phyloP scores from a whole-genome alignment of 2,113 vertebrate genomes.

The Gymnorhina tibicen region DNA sequence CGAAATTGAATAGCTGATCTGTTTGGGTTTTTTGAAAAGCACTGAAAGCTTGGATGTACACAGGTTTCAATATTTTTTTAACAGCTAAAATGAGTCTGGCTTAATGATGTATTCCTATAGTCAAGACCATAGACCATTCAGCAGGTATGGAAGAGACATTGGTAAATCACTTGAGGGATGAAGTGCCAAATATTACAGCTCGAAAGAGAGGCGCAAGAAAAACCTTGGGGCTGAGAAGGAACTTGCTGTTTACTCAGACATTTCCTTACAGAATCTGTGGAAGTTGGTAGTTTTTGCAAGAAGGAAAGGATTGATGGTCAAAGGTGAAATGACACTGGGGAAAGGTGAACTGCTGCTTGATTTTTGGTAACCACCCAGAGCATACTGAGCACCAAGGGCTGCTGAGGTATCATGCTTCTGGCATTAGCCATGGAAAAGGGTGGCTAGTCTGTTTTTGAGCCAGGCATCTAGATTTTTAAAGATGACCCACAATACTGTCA shows the following conservation, averaged over 20 bases:
- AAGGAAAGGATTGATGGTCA: slow-evolving; percentile 67
- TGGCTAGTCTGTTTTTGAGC: neutral
- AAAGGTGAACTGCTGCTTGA: neutral
- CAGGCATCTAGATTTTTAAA: neutral
- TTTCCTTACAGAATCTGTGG: slow-evolving; percentile 67
- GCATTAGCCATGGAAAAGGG: neutral
- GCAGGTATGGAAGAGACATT: neutral
- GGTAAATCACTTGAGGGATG: neutral
- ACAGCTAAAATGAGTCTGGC: neutral
- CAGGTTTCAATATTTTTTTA: neutral
- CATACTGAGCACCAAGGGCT: neutral
- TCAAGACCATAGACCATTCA: neutral
- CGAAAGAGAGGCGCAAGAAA: neutral
- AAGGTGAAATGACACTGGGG: slow-evolving; percentile 2
- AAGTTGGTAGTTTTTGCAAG: slow-evolving; percentile 71
- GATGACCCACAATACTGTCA: neutral
- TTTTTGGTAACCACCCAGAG: neutral
- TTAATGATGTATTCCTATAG: neutral
- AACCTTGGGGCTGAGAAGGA: neutral
- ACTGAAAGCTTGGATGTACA: neutral
- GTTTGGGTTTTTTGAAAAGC: neutral
- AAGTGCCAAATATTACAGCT: neutral
- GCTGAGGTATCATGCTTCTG: neutral
- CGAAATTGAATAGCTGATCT: neutral
- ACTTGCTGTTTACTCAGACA: slow-evolving; percentile 71